phyloP scores from a whole-genome alignment of 2,888 invertebrate genomes.

The Hecatera dysodea region DNA sequence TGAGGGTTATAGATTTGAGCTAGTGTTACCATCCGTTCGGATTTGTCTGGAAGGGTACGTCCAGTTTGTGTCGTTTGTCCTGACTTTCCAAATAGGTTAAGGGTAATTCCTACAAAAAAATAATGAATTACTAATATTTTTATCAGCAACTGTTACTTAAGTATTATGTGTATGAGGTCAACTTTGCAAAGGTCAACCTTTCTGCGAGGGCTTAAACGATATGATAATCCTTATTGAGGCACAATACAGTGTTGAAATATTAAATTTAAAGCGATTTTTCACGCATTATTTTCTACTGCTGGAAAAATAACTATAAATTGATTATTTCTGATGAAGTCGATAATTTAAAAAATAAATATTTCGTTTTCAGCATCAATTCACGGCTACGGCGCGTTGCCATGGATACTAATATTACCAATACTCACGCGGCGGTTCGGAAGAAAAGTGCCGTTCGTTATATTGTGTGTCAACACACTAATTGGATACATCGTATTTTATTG shows the following conservation, averaged over 20 bases:
- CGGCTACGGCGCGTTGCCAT: constrained; percentile 72
- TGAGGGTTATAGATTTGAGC: background rate
- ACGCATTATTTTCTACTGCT: background rate
- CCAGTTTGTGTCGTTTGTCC: background rate
- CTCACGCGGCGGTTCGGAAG: constrained; percentile 70
- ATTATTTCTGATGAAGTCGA: background rate
- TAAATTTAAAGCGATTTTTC: background rate
- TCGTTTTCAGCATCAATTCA: constrained; percentile 73
- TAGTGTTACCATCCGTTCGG: background rate
- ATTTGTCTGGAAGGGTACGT: background rate
- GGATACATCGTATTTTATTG: constrained; percentile 68
- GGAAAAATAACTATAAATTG: too few relatives aligned
- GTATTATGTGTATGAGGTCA: background rate
- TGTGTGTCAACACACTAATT: constrained; percentile 64
- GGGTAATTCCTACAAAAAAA: background rate
- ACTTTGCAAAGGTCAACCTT: background rate
- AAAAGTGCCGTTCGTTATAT: constrained; percentile 70
- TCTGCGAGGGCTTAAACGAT: background rate
- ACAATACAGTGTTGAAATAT: background rate
- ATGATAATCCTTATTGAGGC: background rate
- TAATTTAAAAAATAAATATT: constrained; percentile 1
- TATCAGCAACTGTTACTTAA: too few relatives aligned
- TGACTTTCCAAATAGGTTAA: background rate
- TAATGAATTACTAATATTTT: background rate
- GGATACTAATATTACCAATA: constrained; percentile 72